Conservation (phyloP, 2,113 vertebrate species). For the Laticauda colubrina region DNA sequence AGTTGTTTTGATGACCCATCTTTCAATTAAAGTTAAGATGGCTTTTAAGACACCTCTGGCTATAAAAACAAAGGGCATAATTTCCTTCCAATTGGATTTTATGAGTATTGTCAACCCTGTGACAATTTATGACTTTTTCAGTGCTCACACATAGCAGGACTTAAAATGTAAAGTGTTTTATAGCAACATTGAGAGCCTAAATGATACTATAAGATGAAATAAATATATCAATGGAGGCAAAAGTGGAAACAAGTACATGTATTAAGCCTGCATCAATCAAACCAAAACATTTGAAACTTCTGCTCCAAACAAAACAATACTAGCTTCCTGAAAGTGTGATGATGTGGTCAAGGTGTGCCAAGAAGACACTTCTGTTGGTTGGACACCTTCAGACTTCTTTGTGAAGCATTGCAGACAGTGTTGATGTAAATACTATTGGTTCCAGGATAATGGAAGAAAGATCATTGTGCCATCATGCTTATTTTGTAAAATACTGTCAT, state of each 20-base stretch:
- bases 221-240: neutral
- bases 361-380: neutral
- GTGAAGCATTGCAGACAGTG: neutral
- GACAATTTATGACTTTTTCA: neutral
- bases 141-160: neutral
- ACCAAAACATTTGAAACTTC: neutral
- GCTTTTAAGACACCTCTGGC: neutral
- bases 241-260: neutral
- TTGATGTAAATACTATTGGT: neutral
- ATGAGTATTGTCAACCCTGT: neutral
- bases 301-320: neutral
- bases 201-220: neutral
- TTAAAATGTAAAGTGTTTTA: neutral
- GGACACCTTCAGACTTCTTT: neutral
- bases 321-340: neutral
- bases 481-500: neutral
- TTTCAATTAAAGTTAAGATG: slow-evolving; percentile 35
- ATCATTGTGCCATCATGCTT: neutral
- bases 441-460: neutral
- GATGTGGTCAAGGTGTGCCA: neutral
- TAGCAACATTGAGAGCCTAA: neutral
- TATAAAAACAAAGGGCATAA: neutral
- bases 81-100: neutral
- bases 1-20: slow-evolving; percentile 15
- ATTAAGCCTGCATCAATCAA: neutral